Evolutionary conservation across 2,797 vertebrate species (phyloP).

Genomic region (Balearica regulorum): DNA sequence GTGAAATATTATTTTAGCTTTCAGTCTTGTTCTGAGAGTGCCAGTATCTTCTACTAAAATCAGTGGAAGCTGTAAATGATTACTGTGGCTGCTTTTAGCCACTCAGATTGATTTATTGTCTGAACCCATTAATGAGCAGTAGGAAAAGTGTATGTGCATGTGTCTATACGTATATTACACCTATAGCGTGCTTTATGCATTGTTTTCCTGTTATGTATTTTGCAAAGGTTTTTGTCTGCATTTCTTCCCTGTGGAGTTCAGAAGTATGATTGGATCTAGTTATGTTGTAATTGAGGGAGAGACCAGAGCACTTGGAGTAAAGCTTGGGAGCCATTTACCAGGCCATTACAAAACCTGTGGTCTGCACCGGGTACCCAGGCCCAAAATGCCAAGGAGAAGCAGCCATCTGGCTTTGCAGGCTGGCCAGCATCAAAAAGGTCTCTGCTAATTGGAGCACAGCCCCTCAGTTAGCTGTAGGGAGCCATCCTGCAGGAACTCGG

Average conservation of each 20-base stretch:
- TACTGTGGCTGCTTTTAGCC: neutral
- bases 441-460: neutral
- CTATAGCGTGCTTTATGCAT: neutral
- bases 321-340: slow-evolving; percentile 16
- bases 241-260: neutral
- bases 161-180: neutral
- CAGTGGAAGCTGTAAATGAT: neutral
- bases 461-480: slow-evolving; percentile 12
- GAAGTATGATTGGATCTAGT: neutral
- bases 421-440: neutral
- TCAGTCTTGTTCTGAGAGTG: neutral
- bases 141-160: neutral
- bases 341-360: neutral
- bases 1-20: neutral
- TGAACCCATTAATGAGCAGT: neutral
- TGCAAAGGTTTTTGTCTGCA: neutral
- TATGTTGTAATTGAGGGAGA: neutral
- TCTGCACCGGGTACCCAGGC: neutral
- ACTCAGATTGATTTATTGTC: neutral
- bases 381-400: slow-evolving; percentile 15
- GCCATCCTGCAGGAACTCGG: neutral
- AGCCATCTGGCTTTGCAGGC: slow-evolving; percentile 41
- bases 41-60: neutral
- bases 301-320: neutral
- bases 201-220: neutral